Percentiles rank a stretch among this genome's conserved stretches.
Evolutionary conservation across 2,113 vertebrate genomes (phyloP).

Genomic region (Symphodus melops): DNA sequence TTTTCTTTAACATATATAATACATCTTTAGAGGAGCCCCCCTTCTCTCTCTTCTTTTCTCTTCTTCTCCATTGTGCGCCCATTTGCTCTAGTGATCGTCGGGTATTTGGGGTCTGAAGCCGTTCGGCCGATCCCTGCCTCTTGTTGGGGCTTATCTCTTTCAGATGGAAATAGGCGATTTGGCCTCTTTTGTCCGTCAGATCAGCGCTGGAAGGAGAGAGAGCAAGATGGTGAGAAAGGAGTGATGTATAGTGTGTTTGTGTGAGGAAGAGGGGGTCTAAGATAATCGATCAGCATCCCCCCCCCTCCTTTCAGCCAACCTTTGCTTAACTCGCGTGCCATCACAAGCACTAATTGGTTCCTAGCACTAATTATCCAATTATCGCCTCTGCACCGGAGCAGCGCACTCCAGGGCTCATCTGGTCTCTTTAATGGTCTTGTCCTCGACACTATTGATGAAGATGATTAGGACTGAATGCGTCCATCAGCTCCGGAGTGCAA

Average conservation of each 20-base stretch:
- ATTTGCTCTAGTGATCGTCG: slow-evolving; percentile 86
- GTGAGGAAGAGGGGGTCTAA: slow-evolving; percentile 7
- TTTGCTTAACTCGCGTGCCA: slow-evolving; percentile 85
- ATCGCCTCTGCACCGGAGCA: slow-evolving; percentile 60
- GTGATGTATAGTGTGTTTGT: slow-evolving; percentile 11
- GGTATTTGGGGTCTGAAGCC: slow-evolving; percentile 83
- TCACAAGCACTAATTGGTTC: slow-evolving; percentile 84
- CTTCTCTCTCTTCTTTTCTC: slow-evolving; percentile 22
- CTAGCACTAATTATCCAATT: slow-evolving; percentile 83
- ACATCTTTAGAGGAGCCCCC: slow-evolving; percentile 64
- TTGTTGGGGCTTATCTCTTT: slow-evolving; percentile 82
- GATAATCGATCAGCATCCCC: slow-evolving; percentile 68
- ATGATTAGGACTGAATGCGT: slow-evolving; percentile 67
- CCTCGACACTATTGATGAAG: slow-evolving; percentile 64
- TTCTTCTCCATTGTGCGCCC: slow-evolving; percentile 78
- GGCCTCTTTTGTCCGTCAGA: slow-evolving; percentile 79
- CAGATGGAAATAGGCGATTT: slow-evolving; percentile 85
- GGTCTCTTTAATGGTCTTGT: slow-evolving; percentile 37
- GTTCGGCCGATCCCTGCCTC: slow-evolving; percentile 78
- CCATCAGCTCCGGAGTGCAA: slow-evolving; percentile 46
- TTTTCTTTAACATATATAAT: slow-evolving; percentile 82
- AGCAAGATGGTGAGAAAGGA: slow-evolving; percentile 42
- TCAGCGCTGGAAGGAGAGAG: slow-evolving; percentile 53
- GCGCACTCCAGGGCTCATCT: slow-evolving; percentile 46
- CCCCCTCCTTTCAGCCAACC: slow-evolving; percentile 64